Conservation (phyloP, 2,797 vertebrate genomes). For the Sciaenops ocellatus region DNA sequence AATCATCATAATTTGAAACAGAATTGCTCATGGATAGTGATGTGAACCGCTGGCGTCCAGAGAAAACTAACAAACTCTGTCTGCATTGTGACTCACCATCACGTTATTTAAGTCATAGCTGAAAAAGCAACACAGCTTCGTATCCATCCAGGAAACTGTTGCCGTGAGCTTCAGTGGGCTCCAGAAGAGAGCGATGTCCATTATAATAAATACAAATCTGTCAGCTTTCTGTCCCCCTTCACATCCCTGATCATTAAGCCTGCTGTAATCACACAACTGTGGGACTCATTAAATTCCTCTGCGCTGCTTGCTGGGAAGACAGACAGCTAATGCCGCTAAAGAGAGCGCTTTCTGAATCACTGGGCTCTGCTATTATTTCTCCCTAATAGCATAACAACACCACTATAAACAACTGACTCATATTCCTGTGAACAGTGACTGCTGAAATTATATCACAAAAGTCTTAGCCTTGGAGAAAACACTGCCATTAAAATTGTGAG, state of each 20-base stretch:
- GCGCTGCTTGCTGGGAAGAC: constrained; percentile 57
- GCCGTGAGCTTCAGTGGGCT: constrained; percentile 48
- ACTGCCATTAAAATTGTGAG: constrained; percentile 45
- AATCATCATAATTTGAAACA: constrained; percentile 34
- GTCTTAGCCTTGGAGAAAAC: constrained; percentile 50
- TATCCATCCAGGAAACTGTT: constrained; percentile 51
- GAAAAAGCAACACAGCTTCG: constrained; percentile 46
- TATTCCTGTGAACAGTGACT: constrained; percentile 56
- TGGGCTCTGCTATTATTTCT: constrained; percentile 78
- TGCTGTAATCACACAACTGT: constrained; percentile 81
- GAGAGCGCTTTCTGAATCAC: constrained; percentile 78
- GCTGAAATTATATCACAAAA: constrained; percentile 61
- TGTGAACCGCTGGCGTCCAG: constrained; percentile 28
- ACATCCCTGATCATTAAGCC: constrained; percentile 76
- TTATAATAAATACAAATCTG: constrained; percentile 80
- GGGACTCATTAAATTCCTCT: constrained; percentile 83
- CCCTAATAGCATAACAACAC: constrained; percentile 73
- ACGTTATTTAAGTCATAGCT: constrained; percentile 56
- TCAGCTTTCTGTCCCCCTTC: constrained; percentile 72
- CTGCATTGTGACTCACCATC: constrained; percentile 30
- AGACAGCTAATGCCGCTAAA: constrained; percentile 74
- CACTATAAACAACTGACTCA: constrained; percentile 69
- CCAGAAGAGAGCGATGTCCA: constrained; percentile 67
- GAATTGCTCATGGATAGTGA: constrained; percentile 39
- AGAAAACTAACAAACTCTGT: constrained; percentile 50